phyloP scores from a whole-genome alignment of 2,888 invertebrate genomes.

The Macrosiphum euphorbiae region DNA sequence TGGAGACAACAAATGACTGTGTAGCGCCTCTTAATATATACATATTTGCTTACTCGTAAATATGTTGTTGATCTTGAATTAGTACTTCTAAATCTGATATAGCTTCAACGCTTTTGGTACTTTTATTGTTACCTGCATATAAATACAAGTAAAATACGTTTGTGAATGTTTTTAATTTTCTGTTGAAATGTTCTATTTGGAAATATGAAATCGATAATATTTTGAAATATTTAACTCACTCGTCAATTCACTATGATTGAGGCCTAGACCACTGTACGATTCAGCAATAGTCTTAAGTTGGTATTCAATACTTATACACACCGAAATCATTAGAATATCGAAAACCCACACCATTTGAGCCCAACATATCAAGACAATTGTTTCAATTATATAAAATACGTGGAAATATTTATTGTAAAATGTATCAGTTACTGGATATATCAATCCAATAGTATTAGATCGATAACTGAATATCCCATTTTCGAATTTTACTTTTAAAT shows the following conservation, averaged over 20 bases:
- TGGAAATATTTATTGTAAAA: not conserved
- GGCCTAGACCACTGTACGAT: not conserved
- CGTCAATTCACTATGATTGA: not conserved
- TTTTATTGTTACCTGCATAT: not conserved
- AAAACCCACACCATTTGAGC: not conserved
- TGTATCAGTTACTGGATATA: not conserved
- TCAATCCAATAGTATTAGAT: not conserved
- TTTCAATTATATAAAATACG: not conserved
- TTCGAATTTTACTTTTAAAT: not conserved
- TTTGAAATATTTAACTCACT: not conserved
- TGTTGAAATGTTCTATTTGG: not conserved
- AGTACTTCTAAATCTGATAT: not conserved
- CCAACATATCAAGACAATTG: not conserved
- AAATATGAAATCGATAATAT: not conserved
- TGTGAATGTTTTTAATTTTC: not conserved
- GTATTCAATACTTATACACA: not conserved
- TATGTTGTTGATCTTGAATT: not conserved
- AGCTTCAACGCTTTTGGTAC: not conserved
- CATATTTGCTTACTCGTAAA: not conserved
- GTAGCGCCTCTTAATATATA: too few relatives aligned
- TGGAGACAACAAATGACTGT: too few relatives aligned
- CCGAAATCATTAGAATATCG: not conserved
- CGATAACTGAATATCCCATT: not conserved
- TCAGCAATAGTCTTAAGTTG: not conserved
- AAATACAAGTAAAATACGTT: not conserved